These are phyloP conservation scores for Morbakka virulenta DNA, from an alignment of 30 jellyfish, hydroid and myxozoan genomes.

Conservation along the genomic window DNA sequence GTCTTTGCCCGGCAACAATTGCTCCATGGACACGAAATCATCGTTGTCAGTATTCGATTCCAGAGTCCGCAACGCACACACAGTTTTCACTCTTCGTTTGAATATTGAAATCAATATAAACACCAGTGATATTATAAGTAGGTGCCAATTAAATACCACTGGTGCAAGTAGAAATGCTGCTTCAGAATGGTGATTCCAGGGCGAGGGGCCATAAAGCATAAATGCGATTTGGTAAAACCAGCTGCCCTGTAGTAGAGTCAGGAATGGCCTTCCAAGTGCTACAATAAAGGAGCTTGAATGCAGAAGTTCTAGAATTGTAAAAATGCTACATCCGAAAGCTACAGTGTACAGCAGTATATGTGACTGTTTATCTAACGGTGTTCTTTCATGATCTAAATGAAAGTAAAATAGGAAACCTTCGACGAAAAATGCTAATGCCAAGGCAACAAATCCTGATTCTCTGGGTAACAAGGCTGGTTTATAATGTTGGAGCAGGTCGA, in stretches of 20 bases:
- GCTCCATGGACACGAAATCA: no score
- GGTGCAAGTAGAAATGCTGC: conserved; percentile 66
- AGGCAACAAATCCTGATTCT: conserved; percentile 15
- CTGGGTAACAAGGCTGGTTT: neutral
- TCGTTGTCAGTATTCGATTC: no score
- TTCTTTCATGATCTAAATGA: conserved; percentile 69
- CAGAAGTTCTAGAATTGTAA: conserved; percentile 21
- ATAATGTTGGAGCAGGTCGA: conserved; percentile 11
- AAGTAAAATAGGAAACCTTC: conserved; percentile 59
- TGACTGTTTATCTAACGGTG: conserved; percentile 46
- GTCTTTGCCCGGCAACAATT: no score
- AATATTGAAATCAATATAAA: neutral
- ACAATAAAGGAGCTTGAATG: conserved; percentile 11
- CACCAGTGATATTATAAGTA: conserved; percentile 6
- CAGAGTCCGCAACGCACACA: no score
- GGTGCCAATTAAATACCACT: conserved; percentile 61
- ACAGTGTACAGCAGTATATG: conserved; percentile 40
- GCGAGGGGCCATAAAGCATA: conserved; percentile 49
- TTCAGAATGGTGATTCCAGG: conserved; percentile 36
- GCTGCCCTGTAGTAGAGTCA: conserved; percentile 48
- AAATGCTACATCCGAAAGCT: conserved; percentile 34
- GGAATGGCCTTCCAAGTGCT: conserved; percentile 48
- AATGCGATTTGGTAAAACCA: conserved; percentile 66
- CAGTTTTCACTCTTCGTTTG: no score
- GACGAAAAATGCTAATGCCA: conserved; percentile 41